Conservation (phyloP, 2,888 invertebrate species). For the Polymixis lichenea region DNA sequence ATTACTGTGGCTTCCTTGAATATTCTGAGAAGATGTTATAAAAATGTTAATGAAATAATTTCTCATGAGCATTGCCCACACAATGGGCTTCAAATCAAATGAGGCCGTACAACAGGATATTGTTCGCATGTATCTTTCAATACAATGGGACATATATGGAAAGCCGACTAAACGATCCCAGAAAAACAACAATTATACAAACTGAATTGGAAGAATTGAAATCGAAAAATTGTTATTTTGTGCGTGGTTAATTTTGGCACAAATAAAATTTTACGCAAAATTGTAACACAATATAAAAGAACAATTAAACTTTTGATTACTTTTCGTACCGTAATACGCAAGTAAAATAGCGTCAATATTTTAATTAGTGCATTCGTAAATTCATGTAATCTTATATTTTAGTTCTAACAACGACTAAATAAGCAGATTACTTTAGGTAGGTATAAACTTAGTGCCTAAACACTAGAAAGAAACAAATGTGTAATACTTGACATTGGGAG, state of each 20-base stretch:
- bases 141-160: conserved; percentile 15
- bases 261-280: not conserved
- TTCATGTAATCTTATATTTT: not conserved
- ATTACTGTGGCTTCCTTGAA: not conserved
- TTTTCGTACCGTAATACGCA: not conserved
- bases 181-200: conserved; percentile 10
- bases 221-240: not conserved
- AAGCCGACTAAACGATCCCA: conserved; percentile 12
- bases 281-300: not conserved
- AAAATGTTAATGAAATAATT: conserved; percentile 25
- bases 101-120: conserved; percentile 43
- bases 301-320: not conserved
- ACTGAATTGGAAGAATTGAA: not conserved
- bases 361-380: not conserved
- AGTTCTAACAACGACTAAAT: not conserved
- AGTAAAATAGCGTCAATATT: not conserved
- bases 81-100: conserved; percentile 53
- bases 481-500: not conserved
- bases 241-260: not conserved
- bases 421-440: not conserved
- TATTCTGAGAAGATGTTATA: conserved; percentile 9
- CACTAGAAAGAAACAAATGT: too few species aligned
- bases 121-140: conserved; percentile 30
- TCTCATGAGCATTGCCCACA: conserved; percentile 7
- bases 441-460: not conserved